Base-by-base conservation (phyloP, 2,797 vertebrate genomes). In the Sebastes flavidus region DNA sequence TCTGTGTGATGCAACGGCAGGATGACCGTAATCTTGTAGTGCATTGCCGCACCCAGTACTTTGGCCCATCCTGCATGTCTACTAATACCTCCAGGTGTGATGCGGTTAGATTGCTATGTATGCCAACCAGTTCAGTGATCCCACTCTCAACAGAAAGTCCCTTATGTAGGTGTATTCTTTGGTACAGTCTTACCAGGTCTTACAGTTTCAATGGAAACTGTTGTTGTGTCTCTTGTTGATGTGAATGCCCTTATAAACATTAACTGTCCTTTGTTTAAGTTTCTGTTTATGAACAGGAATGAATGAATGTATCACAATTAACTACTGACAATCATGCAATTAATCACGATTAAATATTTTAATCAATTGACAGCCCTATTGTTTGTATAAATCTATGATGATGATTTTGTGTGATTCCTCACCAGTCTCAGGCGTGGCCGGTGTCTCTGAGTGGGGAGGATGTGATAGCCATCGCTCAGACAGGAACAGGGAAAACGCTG, bases 391-490 rank as follows among this genome's bases (percentile, higher is more conserved):
- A 52, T 52, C 46, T 1, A 2, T 29, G 3, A 4, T n/a, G 13
- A 8, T 30, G 7, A 9, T 34, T 71, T 22, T 68, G 22, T 27
- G 1, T 71, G 24, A 29, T 62, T 38, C 2, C 8, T 72, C 27
- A 2, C n/a, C 84, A 99, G 99, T 97, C 97, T 12, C 98, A 99
- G 89, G 97, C 97, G 0, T 99, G 99, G 99, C 99, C 99, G 0
- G 95, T 99, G 83, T 82, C 97, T 81, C 95, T 99, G 4, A 96
- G 95, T 70, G 99, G 98, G 68, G 93, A 96, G 77, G 98, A 99
- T 94, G 94, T 99, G 69, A 99, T 99, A 84, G 98, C 97, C 66
- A 98, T 99, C 52, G 98, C 98, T 55, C 98, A 99, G 90, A 99
- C 98, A 0, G 99, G 98, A 82, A 99, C 98, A 0, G 98, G 99